These are phyloP conservation scores for Oikopleura dioica DNA, from an alignment of 23 tunicate species.

Conservation along the genomic window DNA sequence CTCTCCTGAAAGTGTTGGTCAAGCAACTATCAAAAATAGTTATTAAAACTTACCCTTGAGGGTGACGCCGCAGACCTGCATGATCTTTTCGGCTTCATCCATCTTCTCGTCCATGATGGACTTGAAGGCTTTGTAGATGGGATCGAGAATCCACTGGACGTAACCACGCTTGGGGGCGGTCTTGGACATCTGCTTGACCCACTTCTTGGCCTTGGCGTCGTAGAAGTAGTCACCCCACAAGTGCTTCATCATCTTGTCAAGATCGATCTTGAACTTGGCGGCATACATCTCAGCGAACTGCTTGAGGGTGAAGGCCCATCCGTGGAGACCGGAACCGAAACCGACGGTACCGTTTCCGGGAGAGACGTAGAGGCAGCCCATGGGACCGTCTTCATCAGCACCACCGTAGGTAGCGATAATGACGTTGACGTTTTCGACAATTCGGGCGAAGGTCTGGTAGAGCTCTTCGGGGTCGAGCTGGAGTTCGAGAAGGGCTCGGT, in stretches of 20 bases:
- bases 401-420: conserved; percentile 84
- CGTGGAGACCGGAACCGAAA: conserved; percentile 89
- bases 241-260: conserved; percentile 48
- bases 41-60: too few relatives aligned
- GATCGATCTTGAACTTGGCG: conserved; percentile 30
- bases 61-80: conserved; percentile 26
- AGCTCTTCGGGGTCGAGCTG: conserved; percentile 62
- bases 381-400: conserved; percentile 51
- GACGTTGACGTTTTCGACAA: conserved; percentile 87
- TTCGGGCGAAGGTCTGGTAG: conserved; percentile 65
- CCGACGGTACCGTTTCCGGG: conserved; percentile 83
- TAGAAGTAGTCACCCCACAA: conserved; percentile 79
- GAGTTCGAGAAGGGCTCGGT: conserved; percentile 74
- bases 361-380: conserved; percentile 42
- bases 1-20: conserved; percentile 20
- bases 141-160: conserved; percentile 37
- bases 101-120: conserved; percentile 38
- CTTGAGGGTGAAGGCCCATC: conserved; percentile 89
- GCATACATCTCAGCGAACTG: conserved; percentile 94
- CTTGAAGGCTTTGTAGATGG: conserved; percentile 54
- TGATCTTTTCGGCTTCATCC: conserved; percentile 26
- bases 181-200: conserved; percentile 23
- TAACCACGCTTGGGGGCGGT: conserved; percentile 32
- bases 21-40: too few relatives aligned
- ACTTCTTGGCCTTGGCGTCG: conserved; percentile 53